Percentiles rank a stretch among this genome's conserved stretches.
Conservation (phyloP, 2,888 invertebrate genomes). For the Stenurella melanura region DNA sequence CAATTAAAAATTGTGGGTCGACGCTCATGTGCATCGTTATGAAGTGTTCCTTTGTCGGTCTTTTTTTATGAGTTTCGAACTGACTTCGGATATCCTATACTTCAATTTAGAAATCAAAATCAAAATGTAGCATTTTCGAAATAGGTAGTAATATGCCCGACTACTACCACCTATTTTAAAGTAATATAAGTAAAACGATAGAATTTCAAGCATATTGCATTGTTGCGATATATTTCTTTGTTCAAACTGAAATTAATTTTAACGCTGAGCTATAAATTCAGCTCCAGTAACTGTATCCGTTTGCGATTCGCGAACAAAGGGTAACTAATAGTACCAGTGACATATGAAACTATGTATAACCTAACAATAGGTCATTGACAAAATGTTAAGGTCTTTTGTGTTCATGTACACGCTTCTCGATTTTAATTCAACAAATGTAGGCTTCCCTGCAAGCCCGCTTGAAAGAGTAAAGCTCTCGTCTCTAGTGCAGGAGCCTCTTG, state of each 20-base stretch:
- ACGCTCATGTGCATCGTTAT: no score
- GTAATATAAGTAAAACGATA: background rate
- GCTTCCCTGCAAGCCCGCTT: slow-evolving; percentile 31
- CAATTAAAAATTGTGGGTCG: no score
- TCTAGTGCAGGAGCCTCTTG: slow-evolving; percentile 36
- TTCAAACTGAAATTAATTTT: slow-evolving; percentile 3
- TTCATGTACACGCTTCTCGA: slow-evolving; percentile 41
- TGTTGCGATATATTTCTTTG: background rate
- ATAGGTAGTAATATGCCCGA: no score
- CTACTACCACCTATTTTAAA: background rate
- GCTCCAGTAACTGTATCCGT: slow-evolving; percentile 7
- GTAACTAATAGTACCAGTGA: slow-evolving; percentile 30
- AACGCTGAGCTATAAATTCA: background rate
- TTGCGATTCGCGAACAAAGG: slow-evolving; percentile 31
- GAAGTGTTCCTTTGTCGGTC: no score
- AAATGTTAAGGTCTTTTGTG: slow-evolving; percentile 34
- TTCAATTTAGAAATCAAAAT: no score
- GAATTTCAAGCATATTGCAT: background rate
- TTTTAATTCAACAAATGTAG: slow-evolving; percentile 44
- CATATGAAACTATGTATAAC: slow-evolving; percentile 34
- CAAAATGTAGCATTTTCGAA: no score
- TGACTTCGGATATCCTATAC: no score
- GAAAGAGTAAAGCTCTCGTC: slow-evolving; percentile 20
- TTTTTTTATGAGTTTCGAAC: no score
- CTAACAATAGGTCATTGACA: slow-evolving; percentile 35